phyloP scores from a whole-genome alignment of 2,113 vertebrate species.

The Zosterops hypoxanthus region DNA sequence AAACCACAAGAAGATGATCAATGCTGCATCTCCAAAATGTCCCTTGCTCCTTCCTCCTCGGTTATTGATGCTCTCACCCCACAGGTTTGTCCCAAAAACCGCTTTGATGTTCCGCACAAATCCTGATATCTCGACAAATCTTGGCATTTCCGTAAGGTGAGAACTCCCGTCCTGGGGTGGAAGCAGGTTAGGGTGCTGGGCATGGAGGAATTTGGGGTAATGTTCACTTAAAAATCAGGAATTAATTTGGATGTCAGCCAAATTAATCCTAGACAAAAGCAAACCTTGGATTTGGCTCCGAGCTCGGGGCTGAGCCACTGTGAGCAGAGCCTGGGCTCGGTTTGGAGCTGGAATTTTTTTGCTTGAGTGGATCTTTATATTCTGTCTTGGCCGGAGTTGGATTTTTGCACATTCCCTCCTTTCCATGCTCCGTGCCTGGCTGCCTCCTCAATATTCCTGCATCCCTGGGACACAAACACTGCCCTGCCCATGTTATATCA shows the following conservation, averaged over 20 bases:
- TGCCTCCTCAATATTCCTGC: fast-evolving
- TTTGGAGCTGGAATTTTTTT: background rate
- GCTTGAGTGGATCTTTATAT: fast-evolving
- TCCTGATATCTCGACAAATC: background rate
- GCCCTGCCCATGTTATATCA: background rate
- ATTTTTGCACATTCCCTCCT: background rate
- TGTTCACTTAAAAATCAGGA: background rate
- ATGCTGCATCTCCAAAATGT: fast-evolving
- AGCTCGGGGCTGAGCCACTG: fast-evolving
- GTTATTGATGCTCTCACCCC: background rate
- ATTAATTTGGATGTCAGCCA: background rate
- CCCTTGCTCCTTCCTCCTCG: background rate
- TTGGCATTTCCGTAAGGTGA: fast-evolving
- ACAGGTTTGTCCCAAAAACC: background rate
- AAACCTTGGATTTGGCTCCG: fast-evolving
- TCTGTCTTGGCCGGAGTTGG: background rate
- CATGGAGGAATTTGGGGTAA: fast-evolving
- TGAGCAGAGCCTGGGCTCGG: fast-evolving
- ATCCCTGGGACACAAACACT: background rate
- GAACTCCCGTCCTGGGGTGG: background rate
- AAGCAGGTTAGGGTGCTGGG: background rate
- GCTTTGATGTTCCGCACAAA: fast-evolving
- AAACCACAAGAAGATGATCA: fast-evolving
- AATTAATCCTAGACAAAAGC: background rate
- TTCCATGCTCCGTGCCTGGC: fast-evolving